phyloP scores from a whole-genome alignment of 1,140 invertebrate genomes.

The Papilio polyxenes region DNA sequence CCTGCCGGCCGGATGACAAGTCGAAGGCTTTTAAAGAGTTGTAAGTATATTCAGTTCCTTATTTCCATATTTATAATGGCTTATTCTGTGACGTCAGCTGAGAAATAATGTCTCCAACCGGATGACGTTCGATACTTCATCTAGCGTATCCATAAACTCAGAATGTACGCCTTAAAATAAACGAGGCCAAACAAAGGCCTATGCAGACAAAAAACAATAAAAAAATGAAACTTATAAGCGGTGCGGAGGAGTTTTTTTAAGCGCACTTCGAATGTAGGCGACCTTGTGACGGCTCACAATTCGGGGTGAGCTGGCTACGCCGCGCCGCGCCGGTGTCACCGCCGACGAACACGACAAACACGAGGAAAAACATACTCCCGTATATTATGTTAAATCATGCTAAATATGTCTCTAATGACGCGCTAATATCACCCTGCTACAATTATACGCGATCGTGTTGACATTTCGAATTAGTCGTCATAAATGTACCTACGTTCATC shows the following conservation, averaged over 20 bases:
- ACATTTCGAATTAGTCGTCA: neutral
- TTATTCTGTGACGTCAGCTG: conserved; percentile 22
- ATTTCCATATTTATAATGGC: conserved; percentile 11
- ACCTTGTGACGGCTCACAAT: conserved; percentile 62
- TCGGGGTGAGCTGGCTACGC: conserved; percentile 64
- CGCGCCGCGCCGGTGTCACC: conserved; percentile 21
- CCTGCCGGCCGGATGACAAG: conserved; percentile 58
- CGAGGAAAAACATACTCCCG: conserved; percentile 40
- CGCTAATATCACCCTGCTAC: neutral
- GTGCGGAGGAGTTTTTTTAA: conserved; percentile 50
- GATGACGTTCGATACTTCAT: neutral
- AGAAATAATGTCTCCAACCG: neutral
- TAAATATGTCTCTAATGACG: conserved; percentile 19
- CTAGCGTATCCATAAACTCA: neutral
- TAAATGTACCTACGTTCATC: neutral
- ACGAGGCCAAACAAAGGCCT: neutral
- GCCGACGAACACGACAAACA: conserved; percentile 6
- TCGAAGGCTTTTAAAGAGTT: conserved; percentile 58
- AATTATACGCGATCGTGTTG: neutral
- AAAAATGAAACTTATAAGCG: conserved; percentile 41
- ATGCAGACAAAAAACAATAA: neutral
- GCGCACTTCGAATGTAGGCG: conserved; percentile 64
- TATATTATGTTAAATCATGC: conserved; percentile 26
- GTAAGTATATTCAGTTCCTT: conserved; percentile 57
- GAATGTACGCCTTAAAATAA: neutral